Base-by-base conservation (phyloP, 2,113 vertebrate genomes). In the Paradoxurus hermaphroditus region DNA sequence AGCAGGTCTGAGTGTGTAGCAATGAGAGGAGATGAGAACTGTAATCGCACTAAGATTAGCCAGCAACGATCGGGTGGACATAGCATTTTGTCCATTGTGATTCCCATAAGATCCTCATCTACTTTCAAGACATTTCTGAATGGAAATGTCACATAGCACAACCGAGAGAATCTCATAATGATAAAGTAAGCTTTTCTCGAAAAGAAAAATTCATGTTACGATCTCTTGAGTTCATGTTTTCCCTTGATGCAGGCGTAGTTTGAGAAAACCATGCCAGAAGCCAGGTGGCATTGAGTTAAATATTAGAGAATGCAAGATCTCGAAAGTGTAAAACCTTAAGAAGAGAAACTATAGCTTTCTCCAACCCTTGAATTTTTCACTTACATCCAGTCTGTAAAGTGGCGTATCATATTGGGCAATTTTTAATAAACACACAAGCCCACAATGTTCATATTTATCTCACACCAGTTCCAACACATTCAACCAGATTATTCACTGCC, bases 71-170 rank as follows among this genome's bases (percentile, higher is more conserved):
- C 0, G 3, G 81, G 67, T 31, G 78, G 67, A 46, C 62, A 18
- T 4, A 63, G 72, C 29, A 21, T 78, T 79, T 56, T 85, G 79
- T 75, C 67, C 85, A 56, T 29, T 18, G 19, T 85, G 67, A 93
- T 73, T 92, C 41, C 68, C 84, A 23, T 83, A 62, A 79, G 75
- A 19, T 65, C 63, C 49, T 95, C 87, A 46, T 85, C 95, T 90
- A 92, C 84, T 95, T 94, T 83, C 41, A 92, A 90, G 86, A 79
- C 82, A 85, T 88, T 94, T 84, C 90, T 90, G 79, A 97, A 86
- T 78, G 62, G 31, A 97, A 92, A 91, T 90, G 36, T 79, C 49
- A 46, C 68, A 14, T 31, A 94, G n/a, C 25, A 75, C 56, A 49
- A 49, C 41, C 34, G 36, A 84, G n/a, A 86, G 72, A 86, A 12